These are phyloP conservation scores for Girardia tigrina DNA, from an alignment of 2,888 invertebrate species.

Conservation along the genomic window DNA sequence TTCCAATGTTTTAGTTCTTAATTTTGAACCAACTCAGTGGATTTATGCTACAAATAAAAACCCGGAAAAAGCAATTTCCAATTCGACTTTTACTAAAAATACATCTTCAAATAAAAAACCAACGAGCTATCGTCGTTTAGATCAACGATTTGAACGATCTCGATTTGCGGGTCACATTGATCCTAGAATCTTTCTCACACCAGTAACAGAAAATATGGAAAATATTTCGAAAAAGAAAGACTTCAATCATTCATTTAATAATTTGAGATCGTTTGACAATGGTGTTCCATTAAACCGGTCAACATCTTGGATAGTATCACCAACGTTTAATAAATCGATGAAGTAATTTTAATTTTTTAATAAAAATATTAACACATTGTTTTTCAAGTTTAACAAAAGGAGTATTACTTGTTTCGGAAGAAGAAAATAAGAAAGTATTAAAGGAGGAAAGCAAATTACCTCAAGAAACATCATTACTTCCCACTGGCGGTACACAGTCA, in stretches of 20 bases:
- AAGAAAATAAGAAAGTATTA: background rate
- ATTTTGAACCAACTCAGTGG: constrained; percentile 48
- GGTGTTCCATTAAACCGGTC: background rate
- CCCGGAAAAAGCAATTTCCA: background rate
- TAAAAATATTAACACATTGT: background rate
- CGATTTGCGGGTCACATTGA: background rate
- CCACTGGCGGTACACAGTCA: background rate
- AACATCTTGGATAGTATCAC: background rate
- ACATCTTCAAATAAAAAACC: background rate
- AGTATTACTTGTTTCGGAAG: background rate
- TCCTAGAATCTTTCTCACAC: background rate
- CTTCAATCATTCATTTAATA: background rate
- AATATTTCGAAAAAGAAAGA: background rate
- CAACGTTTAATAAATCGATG: background rate
- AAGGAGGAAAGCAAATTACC: background rate
- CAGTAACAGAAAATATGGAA: background rate
- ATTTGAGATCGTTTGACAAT: background rate
- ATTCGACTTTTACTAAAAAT: background rate
- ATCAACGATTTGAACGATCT: background rate
- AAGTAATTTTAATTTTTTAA: background rate
- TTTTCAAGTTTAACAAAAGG: background rate
- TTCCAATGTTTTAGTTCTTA: constrained; percentile 45
- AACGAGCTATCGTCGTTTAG: background rate
- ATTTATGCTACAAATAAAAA: constrained; percentile 41
- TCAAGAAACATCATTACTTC: background rate